Percentiles rank a stretch among this genome's conserved stretches.
These are phyloP conservation scores for Ennomos quercinarius DNA, from an alignment of 2,888 invertebrate genomes.

Conservation along the genomic window DNA sequence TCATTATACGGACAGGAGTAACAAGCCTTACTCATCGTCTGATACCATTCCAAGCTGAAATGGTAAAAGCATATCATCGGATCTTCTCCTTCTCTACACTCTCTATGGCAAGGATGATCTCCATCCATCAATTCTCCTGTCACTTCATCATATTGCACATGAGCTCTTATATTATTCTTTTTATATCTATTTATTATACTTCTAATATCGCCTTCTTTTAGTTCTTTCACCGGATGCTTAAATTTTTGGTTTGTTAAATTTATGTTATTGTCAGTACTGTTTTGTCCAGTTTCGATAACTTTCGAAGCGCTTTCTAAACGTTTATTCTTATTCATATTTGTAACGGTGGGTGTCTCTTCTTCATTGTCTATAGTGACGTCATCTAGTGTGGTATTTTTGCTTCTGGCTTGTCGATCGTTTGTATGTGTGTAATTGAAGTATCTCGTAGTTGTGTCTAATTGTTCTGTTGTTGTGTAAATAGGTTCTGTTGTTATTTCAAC, in stretches of 20 bases:
- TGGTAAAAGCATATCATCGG: slow-evolving; percentile 90
- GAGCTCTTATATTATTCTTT: slow-evolving; percentile 63
- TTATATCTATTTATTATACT: slow-evolving; percentile 48
- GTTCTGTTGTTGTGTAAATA: slow-evolving; percentile 28
- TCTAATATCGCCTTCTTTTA: slow-evolving; percentile 47
- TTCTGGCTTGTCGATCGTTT: slow-evolving; percentile 38
- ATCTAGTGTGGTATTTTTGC: slow-evolving; percentile 40
- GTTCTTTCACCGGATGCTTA: slow-evolving; percentile 50
- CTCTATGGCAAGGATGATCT: slow-evolving; percentile 87
- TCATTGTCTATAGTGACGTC: slow-evolving; percentile 39
- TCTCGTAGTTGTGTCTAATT: slow-evolving; percentile 43
- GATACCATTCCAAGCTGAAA: slow-evolving; percentile 93
- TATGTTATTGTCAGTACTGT: slow-evolving; percentile 56
- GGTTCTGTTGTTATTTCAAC: slow-evolving; percentile 20
- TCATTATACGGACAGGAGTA: slow-evolving; percentile 91
- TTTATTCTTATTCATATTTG: slow-evolving; percentile 50
- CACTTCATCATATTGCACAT: slow-evolving; percentile 73
- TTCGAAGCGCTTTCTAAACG: slow-evolving; percentile 70
- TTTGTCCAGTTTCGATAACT: slow-evolving; percentile 61
- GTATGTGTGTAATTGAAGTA: slow-evolving; percentile 37
- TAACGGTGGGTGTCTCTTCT: slow-evolving; percentile 41
- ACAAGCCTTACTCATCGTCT: slow-evolving; percentile 95
- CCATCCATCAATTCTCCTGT: slow-evolving; percentile 75
- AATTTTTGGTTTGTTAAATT: slow-evolving; percentile 51
- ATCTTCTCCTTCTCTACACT: slow-evolving; percentile 85